Base-by-base conservation (phyloP, 2,888 invertebrate species). In the Entomobrya multifasciata region DNA sequence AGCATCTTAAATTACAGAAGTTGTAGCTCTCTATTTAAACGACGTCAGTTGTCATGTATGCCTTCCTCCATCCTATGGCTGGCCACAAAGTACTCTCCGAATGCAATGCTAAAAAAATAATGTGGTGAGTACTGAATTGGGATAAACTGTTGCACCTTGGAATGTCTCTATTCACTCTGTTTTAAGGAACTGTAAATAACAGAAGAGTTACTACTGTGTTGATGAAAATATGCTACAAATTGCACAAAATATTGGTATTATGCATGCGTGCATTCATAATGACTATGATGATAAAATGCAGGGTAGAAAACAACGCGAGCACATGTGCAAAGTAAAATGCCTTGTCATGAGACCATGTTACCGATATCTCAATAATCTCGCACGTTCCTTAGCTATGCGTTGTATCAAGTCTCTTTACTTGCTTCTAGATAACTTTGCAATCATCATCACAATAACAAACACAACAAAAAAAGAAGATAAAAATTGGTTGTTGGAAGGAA, bases 81-180 rank as follows among this genome's bases (percentile, higher is more conserved):
- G n/a, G n/a, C n/a, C n/a, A n/a, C n/a, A n/a, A n/a, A n/a, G n/a
- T n/a, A n/a, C n/a, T n/a, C n/a, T n/a, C n/a, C n/a, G n/a, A n/a
- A n/a, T n/a, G n/a, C n/a, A n/a, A n/a, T n/a, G n/a, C n/a, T n/a
- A n/a, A n/a, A n/a, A 36, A 6, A 8, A 36, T 36, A 8, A 36
- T 36, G 36, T 36, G 36, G 36, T 36, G 36, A 36, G 36, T n/a
- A n/a, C n/a, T n/a, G 52, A 36, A 72, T 25, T 72, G 41, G 27
- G 62, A 47, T 60, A 72, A 72, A 76, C 62, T 86, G n/a, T 72
- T 72, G 60, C 55, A 80, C 86, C 86, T 86, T 86, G 86, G 76
- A 72, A 62, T 74, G 80, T 86, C 86, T 47, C 86, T 76, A 65
- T 20, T 74, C 85, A 74, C 77, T 84, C 41, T 80, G 57, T 83